phyloP scores from a whole-genome alignment of 2,113 vertebrate species.

The Notothenia coriiceps region DNA sequence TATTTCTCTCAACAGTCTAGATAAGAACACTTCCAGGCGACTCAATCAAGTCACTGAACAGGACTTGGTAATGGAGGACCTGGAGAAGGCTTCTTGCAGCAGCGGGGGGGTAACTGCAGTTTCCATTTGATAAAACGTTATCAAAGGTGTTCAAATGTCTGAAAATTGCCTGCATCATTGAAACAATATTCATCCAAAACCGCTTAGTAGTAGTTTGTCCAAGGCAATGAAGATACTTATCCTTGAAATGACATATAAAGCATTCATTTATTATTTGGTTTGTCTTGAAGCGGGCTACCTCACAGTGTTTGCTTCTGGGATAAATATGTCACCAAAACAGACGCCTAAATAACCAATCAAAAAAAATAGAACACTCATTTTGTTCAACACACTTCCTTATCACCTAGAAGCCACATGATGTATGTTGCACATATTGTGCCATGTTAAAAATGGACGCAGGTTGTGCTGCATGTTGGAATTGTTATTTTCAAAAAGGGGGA shows the following conservation, averaged over 20 bases:
- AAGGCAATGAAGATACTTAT: too few relatives aligned
- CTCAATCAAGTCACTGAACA: conserved; percentile 78
- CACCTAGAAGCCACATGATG: conserved; percentile 1
- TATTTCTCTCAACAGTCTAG: conserved; percentile 82
- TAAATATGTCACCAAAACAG: background rate
- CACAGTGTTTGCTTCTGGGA: background rate
- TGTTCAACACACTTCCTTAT: conserved; percentile 9
- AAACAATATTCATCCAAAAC: background rate
- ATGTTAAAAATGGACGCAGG: background rate
- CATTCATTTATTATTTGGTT: background rate
- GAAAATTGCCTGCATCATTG: background rate
- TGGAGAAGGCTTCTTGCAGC: conserved; percentile 79
- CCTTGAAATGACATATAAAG: background rate
- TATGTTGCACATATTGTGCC: conserved; percentile 7
- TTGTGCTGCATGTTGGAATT: background rate
- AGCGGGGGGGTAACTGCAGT: conserved; percentile 76
- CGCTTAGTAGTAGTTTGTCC: background rate
- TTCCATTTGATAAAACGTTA: conserved; percentile 70
- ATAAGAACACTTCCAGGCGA: conserved; percentile 67
- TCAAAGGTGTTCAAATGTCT: background rate
- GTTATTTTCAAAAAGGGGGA: background rate
- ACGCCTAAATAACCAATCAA: background rate
- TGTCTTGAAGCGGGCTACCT: background rate
- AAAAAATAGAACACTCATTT: background rate
- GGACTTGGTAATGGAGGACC: conserved; percentile 86